Conservation (phyloP, 2,113 vertebrate genomes). For the Coreoperca whiteheadi region DNA sequence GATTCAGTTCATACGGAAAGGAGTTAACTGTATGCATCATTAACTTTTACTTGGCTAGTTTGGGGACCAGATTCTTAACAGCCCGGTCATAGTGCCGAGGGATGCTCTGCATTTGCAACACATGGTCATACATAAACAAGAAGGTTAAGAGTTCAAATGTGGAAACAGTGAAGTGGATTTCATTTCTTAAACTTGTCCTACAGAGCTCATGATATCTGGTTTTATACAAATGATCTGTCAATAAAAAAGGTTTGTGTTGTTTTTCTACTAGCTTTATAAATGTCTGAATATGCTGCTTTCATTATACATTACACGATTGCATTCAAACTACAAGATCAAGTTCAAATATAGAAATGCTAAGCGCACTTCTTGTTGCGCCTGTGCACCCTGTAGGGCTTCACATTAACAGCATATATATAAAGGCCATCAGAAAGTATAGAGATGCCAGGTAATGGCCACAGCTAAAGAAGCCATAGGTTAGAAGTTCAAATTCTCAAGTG, state of each 20-base stretch:
- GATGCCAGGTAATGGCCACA: constrained; percentile 23
- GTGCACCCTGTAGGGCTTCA: constrained; percentile 8
- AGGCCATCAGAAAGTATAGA: background rate
- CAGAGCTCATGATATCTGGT: background rate
- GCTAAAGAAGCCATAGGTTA: constrained; percentile 42
- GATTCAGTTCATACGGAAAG: constrained; percentile 56
- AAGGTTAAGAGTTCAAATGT: constrained; percentile 41
- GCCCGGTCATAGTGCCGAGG: constrained; percentile 23
- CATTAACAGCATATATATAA: constrained; percentile 23
- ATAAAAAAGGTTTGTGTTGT: constrained; percentile 2
- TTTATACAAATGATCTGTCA: background rate
- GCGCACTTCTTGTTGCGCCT: constrained; percentile 1
- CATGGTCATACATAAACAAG: constrained; percentile 45
- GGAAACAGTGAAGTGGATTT: constrained; percentile 23
- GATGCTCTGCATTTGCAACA: constrained; percentile 47
- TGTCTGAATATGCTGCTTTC: constrained; percentile 6
- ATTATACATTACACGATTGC: background rate
- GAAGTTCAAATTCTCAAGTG: constrained; percentile 61
- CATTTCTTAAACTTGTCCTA: background rate
- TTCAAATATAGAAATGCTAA: constrained; percentile 41
- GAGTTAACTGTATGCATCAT: constrained; percentile 44
- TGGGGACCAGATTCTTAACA: constrained; percentile 27
- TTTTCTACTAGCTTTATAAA: background rate
- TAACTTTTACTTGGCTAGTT: constrained; percentile 58
- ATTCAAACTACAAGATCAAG: constrained; percentile 29